phyloP scores from a whole-genome alignment of 2,797 vertebrate species.

The Bucorvus abyssinicus region DNA sequence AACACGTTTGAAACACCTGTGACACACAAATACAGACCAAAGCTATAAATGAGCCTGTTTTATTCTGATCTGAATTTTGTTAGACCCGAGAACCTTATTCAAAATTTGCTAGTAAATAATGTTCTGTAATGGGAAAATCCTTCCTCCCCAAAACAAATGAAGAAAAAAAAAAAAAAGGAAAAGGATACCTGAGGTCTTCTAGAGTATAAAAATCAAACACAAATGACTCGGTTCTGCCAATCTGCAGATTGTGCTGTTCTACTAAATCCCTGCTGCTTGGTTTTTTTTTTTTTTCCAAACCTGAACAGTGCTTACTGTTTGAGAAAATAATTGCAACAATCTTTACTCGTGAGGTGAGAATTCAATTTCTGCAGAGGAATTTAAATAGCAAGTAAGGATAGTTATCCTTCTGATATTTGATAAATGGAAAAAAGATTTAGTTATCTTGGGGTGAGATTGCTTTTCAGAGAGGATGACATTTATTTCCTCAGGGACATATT shows the following conservation, averaged over 20 bases:
- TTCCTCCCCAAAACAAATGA: rapidly evolving
- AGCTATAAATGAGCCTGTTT: background rate
- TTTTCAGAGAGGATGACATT: slow-evolving; percentile 60
- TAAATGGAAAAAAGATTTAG: slow-evolving; percentile 62
- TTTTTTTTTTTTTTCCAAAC: background rate
- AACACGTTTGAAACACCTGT: background rate
- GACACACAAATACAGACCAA: background rate
- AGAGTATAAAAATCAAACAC: background rate
- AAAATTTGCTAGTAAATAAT: background rate
- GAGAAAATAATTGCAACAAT: slow-evolving; percentile 24
- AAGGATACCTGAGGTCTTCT: background rate
- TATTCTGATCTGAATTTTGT: background rate
- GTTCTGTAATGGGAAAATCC: background rate
- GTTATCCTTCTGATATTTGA: slow-evolving; percentile 54
- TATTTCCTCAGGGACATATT: slow-evolving; percentile 58
- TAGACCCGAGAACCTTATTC: background rate
- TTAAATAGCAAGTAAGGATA: slow-evolving; percentile 41
- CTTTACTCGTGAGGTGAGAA: background rate
- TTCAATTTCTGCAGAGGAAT: slow-evolving; percentile 44
- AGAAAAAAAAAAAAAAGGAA: rapidly evolving
- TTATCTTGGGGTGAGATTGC: slow-evolving; percentile 65
- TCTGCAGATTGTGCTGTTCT: background rate
- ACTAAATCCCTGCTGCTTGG: background rate
- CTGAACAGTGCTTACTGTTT: background rate
- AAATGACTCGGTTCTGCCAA: background rate